Conservation (phyloP, 2,888 invertebrate genomes). For the Escarpia spicata region DNA sequence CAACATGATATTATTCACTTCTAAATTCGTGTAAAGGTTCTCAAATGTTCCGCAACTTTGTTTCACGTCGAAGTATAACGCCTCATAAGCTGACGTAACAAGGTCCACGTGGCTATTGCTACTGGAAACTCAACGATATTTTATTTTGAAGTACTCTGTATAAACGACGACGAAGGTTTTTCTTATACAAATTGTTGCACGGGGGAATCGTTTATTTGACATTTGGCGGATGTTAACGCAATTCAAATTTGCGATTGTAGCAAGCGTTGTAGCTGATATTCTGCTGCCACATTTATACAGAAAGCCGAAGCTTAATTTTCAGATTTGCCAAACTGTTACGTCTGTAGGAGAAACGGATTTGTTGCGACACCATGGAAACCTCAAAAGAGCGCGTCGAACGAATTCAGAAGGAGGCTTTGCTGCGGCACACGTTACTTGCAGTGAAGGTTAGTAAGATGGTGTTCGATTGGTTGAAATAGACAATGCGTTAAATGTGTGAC, state of each 20-base stretch:
- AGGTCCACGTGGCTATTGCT: not conserved
- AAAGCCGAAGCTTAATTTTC: not conserved
- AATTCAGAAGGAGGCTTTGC: not conserved
- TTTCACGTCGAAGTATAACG: not conserved
- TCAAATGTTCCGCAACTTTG: not conserved
- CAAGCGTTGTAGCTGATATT: too few relatives aligned
- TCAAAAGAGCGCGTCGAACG: not conserved
- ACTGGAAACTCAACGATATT: not conserved
- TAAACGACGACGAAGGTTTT: not conserved
- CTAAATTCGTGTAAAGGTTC: not conserved
- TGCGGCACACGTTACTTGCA: not conserved
- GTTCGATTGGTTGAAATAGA: not conserved
- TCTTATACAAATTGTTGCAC: not conserved
- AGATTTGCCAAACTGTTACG: not conserved
- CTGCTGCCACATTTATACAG: not conserved
- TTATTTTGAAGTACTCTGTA: not conserved
- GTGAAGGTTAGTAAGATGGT: not conserved
- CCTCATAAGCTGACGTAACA: not conserved
- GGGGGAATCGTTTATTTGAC: not conserved
- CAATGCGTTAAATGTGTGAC: not conserved
- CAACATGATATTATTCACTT: not conserved
- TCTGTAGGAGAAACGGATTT: not conserved
- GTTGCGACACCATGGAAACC: not conserved
- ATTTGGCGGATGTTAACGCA: not conserved
- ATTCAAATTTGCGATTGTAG: not conserved